Conservation (phyloP, 2,888 invertebrate genomes). For the Drosophila austrosaltans region DNA sequence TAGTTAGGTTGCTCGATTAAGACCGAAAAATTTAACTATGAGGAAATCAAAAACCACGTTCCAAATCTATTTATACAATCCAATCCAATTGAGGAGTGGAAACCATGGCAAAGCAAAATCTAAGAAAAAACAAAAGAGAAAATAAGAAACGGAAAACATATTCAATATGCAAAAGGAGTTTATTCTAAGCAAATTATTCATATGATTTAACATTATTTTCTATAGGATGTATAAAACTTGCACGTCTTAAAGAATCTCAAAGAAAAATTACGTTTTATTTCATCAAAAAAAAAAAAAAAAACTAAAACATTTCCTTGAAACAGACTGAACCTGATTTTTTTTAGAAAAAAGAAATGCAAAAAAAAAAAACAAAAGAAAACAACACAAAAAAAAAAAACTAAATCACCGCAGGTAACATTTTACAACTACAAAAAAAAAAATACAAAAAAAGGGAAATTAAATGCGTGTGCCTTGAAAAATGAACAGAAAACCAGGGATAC, state of each 20-base stretch:
- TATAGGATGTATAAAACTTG: conserved; percentile 46
- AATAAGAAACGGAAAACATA: conserved; percentile 28
- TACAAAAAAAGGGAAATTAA: conserved; percentile 43
- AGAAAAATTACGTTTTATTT: conserved; percentile 55
- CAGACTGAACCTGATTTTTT: conserved; percentile 72
- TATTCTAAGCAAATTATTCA: conserved; percentile 40
- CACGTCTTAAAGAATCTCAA: conserved; percentile 82
- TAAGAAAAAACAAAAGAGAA: background rate
- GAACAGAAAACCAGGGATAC: conserved; percentile 62
- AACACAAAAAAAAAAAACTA: conserved; percentile 18
- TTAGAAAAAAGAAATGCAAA: conserved; percentile 33
- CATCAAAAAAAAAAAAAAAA: conserved; percentile 44
- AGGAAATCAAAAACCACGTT: conserved; percentile 46
- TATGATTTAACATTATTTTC: conserved; percentile 51
- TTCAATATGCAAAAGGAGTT: conserved; percentile 53
- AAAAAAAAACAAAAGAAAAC: conserved; percentile 42
- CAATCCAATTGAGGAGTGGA: conserved; percentile 38
- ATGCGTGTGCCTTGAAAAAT: conserved; percentile 72
- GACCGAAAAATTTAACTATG: conserved; percentile 40
- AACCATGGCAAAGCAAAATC: conserved; percentile 31
- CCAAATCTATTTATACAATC: conserved; percentile 55
- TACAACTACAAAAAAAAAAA: conserved; percentile 44
- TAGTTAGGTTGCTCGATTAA: conserved; percentile 60
- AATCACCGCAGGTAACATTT: conserved; percentile 59
- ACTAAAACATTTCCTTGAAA: conserved; percentile 69